Base-by-base conservation (phyloP, 2,113 vertebrate genomes). In the Oncorhynchus keta region DNA sequence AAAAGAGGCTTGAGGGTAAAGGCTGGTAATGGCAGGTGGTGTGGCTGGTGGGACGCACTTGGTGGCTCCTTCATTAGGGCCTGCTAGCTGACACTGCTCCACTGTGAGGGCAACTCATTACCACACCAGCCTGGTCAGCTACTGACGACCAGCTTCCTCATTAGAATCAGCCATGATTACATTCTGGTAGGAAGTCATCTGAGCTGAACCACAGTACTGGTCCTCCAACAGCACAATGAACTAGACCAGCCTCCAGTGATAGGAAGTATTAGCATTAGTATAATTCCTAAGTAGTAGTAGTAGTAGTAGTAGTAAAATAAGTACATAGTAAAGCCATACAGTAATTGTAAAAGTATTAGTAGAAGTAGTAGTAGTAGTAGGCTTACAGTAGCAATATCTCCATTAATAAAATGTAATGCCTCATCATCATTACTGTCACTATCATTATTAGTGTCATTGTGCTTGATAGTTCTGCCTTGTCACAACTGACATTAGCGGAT, bases 381-480 rank as follows among this genome's bases (percentile, higher is more conserved):
- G 12, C 3, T 0, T 45, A 45, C 51, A 55, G 51, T 55, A 18
- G 51, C 3, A 55, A 55, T 55, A 4, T 16, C 51, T 14, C 16
- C 13, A 55, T 55, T 55, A 55, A 55, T 55, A 16, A 1, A 55
- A 55, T 55, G 51, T 55, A 55, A 64, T 64, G n/a, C 62, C 3
- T 64, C n/a, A 26, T 64, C 5, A 64, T 64, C 9, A 26, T 64
- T 26, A 64, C 62, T 73, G 39, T 45, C 39, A 45, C 9, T 26
- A n/a, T 26, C 75, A 76, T 74, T 55, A 70, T 74, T 65, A 77
- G 30, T 28, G 24, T 80, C 64, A 72, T n/a, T 61, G 66, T 26
- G n/a, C 65, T 73, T 80, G 72, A 78, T 70, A 26, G 28, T 78
- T 76, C 69, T 49, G 70, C 45, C 73, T 69, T 59, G 73, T 73